phyloP scores from a whole-genome alignment of 2,113 vertebrate species.

The Pitta sordida region DNA sequence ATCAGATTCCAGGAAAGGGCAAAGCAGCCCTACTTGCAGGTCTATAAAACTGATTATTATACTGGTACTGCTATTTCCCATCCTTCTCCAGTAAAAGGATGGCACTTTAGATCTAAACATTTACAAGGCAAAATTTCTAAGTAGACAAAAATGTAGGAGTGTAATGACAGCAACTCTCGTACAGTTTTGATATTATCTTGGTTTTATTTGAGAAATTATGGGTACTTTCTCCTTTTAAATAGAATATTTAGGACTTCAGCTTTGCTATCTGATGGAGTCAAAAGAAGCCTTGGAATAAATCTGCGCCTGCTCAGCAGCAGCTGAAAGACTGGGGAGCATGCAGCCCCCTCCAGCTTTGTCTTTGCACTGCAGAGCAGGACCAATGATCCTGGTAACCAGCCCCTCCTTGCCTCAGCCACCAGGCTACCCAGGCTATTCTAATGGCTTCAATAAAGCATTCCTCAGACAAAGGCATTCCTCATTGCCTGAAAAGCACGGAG shows the following conservation, averaged over 20 bases:
- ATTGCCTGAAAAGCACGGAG: neutral
- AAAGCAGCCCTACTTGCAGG: slow-evolving; percentile 66
- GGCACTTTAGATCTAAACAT: neutral
- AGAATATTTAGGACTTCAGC: neutral
- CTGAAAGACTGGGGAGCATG: neutral
- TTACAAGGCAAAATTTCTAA: neutral
- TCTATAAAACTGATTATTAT: neutral
- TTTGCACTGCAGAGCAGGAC: neutral
- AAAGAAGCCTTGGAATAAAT: neutral
- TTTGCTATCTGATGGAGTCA: neutral
- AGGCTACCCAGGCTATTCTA: neutral
- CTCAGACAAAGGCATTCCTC: neutral
- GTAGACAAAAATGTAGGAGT: neutral
- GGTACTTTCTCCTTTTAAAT: neutral
- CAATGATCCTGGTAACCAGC: rapidly evolving
- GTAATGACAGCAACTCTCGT: neutral
- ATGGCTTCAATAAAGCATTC: neutral
- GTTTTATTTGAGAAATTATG: neutral
- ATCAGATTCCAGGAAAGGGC: slow-evolving; percentile 52
- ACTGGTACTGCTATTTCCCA: neutral
- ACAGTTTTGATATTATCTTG: neutral
- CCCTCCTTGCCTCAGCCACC: neutral
- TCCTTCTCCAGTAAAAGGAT: neutral
- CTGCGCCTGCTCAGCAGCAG: neutral
- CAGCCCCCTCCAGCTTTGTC: neutral